Base-by-base conservation (phyloP, 35 echinoderm and acorn worm species). In the Apostichopus japonicus region DNA sequence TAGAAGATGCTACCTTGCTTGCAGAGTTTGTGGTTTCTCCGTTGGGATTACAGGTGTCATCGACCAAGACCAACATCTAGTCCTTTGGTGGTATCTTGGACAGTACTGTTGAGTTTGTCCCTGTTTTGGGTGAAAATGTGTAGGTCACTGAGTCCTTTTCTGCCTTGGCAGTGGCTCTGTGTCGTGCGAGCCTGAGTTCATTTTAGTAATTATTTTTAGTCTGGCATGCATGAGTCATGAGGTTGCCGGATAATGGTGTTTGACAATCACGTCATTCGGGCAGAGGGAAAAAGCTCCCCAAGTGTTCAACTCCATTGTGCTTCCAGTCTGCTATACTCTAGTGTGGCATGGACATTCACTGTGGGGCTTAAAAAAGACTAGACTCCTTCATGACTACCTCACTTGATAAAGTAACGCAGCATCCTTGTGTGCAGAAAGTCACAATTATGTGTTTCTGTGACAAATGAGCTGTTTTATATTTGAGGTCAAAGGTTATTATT, bases 41-140 rank as follows among this genome's bases (percentile, higher is more conserved):
- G 71, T 19, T 75, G 71, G 71, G 23, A 19, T 15, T 23, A 19
- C 71, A 19, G 16, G 71, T 15, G 23, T 75, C 71, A 75, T 77
- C 21, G 15, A 77, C 75, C 44, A 77, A 77, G 75, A 77, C 75
- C 75, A 77, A 77, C 21, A 21, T 23, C 75, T 27, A 77, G 75
- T 21, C 13, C 11, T 77, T 77, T 77, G 75, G 75, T 77, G 75
- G 75, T 77, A 77, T 19, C 15, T 77, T 77, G n/a, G 75, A 77
- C 75, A 77, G 11, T 77, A 10, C 75, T 19, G 8, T 77, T 77
- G 75, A 77, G 75, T 77, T 27, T n/a, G 75, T 8, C 15, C 8
- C 8, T 15, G 71, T 75, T 15, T 2, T 75, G 71, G 71, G 71
- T 75, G 71, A 75, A 75, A 75, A 10, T n/a, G n/a, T n/a, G n/a